phyloP scores from a whole-genome alignment of 2,113 vertebrate genomes.

The Chaetodon trifascialis region DNA sequence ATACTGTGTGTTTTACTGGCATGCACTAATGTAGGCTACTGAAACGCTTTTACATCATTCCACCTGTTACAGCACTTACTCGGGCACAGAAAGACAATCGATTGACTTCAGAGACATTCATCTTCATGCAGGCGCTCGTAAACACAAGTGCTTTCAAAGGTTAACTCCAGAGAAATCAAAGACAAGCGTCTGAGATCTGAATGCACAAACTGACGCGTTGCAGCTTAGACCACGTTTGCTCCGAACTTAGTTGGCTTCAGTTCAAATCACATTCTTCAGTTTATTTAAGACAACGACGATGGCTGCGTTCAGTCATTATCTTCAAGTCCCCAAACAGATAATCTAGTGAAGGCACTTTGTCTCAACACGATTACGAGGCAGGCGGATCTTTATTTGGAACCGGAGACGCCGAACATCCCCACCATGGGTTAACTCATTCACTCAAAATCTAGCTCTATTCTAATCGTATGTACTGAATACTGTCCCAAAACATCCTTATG shows the following conservation, averaged over 20 bases:
- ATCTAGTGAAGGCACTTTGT: slow-evolving; percentile 84
- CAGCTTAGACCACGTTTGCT: slow-evolving; percentile 10
- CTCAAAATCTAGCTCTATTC: slow-evolving; percentile 49
- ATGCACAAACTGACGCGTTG: slow-evolving; percentile 25
- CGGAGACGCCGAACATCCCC: slow-evolving; percentile 41
- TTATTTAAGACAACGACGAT: slow-evolving; percentile 37
- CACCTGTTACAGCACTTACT: slow-evolving; percentile 52
- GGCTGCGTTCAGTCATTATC: slow-evolving; percentile 54
- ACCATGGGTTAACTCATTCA: slow-evolving; percentile 32
- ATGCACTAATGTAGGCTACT: slow-evolving; percentile 57
- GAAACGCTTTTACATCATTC: slow-evolving; percentile 24
- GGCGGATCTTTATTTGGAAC: slow-evolving; percentile 50
- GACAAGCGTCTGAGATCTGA: slow-evolving; percentile 28
- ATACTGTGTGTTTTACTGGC: slow-evolving; percentile 12
- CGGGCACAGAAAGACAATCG: slow-evolving; percentile 43
- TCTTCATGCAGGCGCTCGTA: slow-evolving; percentile 57
- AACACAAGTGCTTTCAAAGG: slow-evolving; percentile 65
- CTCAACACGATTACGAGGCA: slow-evolving; percentile 68
- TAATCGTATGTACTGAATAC: slow-evolving; percentile 25
- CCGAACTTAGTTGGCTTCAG: slow-evolving; percentile 37
- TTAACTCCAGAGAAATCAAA: slow-evolving; percentile 45
- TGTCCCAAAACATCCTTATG: slow-evolving; percentile 15
- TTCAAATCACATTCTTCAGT: slow-evolving; percentile 61
- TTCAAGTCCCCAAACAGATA: slow-evolving; percentile 68
- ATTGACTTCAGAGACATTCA: slow-evolving; percentile 51